phyloP scores from a whole-genome alignment of 2,888 invertebrate genomes.

The Lottia gigantea region DNA sequence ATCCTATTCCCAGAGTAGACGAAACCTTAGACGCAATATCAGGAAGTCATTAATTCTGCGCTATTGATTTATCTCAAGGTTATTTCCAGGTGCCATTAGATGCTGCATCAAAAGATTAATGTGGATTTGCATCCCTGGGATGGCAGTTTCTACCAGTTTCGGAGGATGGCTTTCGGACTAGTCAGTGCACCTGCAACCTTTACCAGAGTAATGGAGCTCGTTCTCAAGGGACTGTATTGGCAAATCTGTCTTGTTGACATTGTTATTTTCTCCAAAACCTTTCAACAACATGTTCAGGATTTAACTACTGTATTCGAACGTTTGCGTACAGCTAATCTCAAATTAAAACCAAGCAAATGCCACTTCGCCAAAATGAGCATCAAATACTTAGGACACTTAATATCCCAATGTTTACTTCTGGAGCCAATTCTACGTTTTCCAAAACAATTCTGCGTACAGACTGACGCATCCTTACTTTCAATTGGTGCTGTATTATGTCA shows the following conservation, averaged over 20 bases:
- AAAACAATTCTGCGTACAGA: conserved; percentile 18
- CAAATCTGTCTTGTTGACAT: neutral
- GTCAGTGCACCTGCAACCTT: neutral
- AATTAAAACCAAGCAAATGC: conserved; percentile 10
- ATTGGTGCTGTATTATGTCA: conserved; percentile 21
- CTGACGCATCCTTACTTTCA: conserved; percentile 5
- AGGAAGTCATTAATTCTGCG: neutral
- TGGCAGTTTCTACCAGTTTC: neutral
- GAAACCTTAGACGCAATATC: neutral
- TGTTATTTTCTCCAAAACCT: neutral
- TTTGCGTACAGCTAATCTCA: neutral
- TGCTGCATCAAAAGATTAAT: neutral
- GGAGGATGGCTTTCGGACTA: neutral
- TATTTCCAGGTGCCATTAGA: conserved; percentile 9
- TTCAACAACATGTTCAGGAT: neutral
- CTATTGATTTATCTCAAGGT: conserved; percentile 1
- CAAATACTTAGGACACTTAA: conserved; percentile 14
- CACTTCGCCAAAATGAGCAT: conserved; percentile 17
- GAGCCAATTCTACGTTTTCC: conserved; percentile 17
- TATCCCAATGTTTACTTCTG: conserved; percentile 10
- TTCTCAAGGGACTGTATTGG: neutral
- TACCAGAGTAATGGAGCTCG: neutral
- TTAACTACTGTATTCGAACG: neutral
- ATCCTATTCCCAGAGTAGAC: neutral
- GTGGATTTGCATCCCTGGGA: neutral